These are phyloP conservation scores for Oxyura jamaicensis DNA, from an alignment of 2,113 vertebrate species.

Conservation along the genomic window DNA sequence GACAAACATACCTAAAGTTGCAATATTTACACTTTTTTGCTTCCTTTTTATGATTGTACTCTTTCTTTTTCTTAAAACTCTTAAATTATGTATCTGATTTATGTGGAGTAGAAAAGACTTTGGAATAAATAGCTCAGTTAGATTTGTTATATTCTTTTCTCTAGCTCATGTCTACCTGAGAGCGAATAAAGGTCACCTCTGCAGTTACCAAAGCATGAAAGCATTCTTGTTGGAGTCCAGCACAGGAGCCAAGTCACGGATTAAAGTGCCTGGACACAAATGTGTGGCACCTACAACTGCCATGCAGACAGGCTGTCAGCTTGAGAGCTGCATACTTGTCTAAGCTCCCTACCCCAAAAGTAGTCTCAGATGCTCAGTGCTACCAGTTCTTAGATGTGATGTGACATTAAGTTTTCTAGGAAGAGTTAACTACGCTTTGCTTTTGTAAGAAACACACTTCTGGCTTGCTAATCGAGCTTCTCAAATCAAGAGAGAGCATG, in stretches of 20 bases:
- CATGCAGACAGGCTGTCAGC: neutral
- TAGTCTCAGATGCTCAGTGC: neutral
- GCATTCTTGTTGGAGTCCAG: neutral
- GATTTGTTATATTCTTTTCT: neutral
- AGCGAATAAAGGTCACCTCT: slow-evolving; percentile 49
- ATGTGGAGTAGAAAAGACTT: neutral
- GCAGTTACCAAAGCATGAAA: neutral
- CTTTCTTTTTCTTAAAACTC: neutral
- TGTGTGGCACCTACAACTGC: neutral
- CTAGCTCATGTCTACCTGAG: neutral
- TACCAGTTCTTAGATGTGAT: neutral
- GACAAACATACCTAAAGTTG: neutral
- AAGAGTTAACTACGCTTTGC: neutral
- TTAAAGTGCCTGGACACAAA: neutral
- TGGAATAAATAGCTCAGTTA: neutral
- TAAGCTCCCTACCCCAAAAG: neutral
- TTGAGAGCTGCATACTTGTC: neutral
- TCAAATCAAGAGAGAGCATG: neutral
- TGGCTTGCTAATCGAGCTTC: neutral
- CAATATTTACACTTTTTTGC: neutral
- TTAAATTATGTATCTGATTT: accelerated
- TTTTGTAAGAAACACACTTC: neutral
- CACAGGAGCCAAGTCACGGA: slow-evolving; percentile 1
- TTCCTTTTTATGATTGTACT: neutral
- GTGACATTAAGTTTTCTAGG: neutral